Evolutionary conservation across 2,113 vertebrate genomes (phyloP).

Genomic region (Prinia subflava): DNA sequence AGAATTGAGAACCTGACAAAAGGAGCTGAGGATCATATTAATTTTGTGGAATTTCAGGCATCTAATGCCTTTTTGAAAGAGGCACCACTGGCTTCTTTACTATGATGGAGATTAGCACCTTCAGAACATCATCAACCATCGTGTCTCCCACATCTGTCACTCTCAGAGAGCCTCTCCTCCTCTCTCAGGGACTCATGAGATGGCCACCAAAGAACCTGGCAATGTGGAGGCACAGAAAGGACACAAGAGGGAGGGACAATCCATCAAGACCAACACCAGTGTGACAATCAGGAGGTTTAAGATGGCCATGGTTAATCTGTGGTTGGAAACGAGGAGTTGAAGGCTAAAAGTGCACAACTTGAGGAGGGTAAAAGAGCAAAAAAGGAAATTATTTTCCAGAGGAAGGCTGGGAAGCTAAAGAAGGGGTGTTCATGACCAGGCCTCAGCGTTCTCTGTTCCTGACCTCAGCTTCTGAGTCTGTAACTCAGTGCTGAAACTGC

Average conservation of each 20-base stretch:
- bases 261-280: background rate
- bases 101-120: background rate
- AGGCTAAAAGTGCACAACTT: background rate
- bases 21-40: background rate
- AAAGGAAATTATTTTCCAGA: background rate
- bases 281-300: background rate
- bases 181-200: background rate
- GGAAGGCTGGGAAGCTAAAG: background rate
- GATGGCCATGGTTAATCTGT: background rate
- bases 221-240: background rate
- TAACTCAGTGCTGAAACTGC: background rate
- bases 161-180: background rate
- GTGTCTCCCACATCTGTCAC: background rate
- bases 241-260: background rate
- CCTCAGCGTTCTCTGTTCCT: background rate
- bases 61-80: background rate
- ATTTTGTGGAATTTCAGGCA: background rate
- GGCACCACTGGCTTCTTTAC: background rate
- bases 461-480: background rate
- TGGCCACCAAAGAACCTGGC: background rate
- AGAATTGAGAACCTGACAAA: background rate
- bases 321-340: background rate
- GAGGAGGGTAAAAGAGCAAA: background rate
- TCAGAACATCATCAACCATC: background rate
- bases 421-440: background rate